Evolutionary conservation across 1,140 invertebrate genomes (phyloP), one percentile per base, ranked within the genome.

Genomic region (Meteorus sp.): DNA sequence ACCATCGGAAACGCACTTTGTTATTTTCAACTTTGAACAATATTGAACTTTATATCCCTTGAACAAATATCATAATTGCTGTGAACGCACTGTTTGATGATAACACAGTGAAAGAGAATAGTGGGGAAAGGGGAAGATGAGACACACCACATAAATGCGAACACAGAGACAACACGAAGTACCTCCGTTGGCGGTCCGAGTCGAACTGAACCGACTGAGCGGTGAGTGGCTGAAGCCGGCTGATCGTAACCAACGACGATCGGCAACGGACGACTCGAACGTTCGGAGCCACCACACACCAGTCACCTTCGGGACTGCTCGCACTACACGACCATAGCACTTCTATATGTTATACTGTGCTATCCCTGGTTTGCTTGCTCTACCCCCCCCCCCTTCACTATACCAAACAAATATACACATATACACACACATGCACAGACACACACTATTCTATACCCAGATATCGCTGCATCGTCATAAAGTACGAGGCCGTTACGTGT

Each of bases 171-270:
- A 48, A 45, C 52, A 66, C 66, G 57, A 70, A 64, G 60, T 59
- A 31, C 61, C 67, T 63, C 60, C 68, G 60, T 62, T 67, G 71
- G 69, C 69, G 70, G 66, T 71, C 70, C 71, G 71, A 73, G 69
- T 63, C 67, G 70, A 72, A 73, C 71, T 73, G 70, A 72, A 73
- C 71, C 72, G 69, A 64, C 15, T 23, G 27, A 68, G 71, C 64
- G 65, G 62, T 63, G 67, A 62, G 67, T 65, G 64, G 64, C 68
- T 70, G 68, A 70, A n/a, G n/a, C n/a, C n/a, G n/a, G n/a, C n/a
- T n/a, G n/a, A n/a, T 66, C 67, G 69, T 55, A 60, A 66, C 63
- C 62, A 45, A 33, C 33, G 47, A 11, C 15, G 31, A 35, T 15
- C 39, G 64, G 62, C 60, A 59, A 57, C 55, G 57, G 55, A 50